Conservation (phyloP, 2,888 invertebrate species). For the Carpatolechia fugitivella region DNA sequence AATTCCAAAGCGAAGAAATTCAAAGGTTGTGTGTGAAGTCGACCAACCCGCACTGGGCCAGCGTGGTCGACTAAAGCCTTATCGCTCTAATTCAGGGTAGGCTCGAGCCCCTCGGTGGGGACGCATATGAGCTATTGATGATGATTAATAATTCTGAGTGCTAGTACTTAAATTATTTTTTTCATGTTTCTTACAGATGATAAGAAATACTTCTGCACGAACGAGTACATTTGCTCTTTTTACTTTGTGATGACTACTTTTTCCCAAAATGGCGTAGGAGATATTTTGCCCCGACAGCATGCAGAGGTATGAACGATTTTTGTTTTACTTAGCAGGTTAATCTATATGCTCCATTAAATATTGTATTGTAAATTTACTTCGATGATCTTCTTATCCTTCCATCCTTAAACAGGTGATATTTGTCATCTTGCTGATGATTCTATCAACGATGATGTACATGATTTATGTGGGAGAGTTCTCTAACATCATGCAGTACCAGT, state of each 20-base stretch:
- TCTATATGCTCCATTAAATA: too few species aligned
- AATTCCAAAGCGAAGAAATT: too few species aligned
- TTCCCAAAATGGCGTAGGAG: constrained; percentile 61
- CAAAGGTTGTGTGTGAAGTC: too few species aligned
- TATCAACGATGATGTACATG: constrained; percentile 58
- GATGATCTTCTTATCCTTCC: too few species aligned
- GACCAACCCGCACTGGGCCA: too few species aligned
- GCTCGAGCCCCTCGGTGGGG: too few species aligned
- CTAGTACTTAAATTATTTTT: background rate
- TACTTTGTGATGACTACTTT: constrained; percentile 63
- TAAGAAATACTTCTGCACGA: constrained; percentile 16
- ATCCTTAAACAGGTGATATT: constrained; percentile 53
- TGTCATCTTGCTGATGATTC: constrained; percentile 47
- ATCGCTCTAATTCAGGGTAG: too few species aligned
- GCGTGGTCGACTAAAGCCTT: too few species aligned
- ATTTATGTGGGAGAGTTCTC: constrained; percentile 67
- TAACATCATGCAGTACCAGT: constrained; percentile 61
- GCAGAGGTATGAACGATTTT: constrained; percentile 42
- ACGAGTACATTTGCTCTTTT: constrained; percentile 52
- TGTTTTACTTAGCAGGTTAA: background rate
- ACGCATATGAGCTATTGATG: too few species aligned
- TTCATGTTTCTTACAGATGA: background rate
- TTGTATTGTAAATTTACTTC: too few species aligned
- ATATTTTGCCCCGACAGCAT: constrained; percentile 56
- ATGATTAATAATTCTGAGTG: too few species aligned